phyloP scores from a whole-genome alignment of 2,113 vertebrate genomes.

The Recurvirostra avosetta region DNA sequence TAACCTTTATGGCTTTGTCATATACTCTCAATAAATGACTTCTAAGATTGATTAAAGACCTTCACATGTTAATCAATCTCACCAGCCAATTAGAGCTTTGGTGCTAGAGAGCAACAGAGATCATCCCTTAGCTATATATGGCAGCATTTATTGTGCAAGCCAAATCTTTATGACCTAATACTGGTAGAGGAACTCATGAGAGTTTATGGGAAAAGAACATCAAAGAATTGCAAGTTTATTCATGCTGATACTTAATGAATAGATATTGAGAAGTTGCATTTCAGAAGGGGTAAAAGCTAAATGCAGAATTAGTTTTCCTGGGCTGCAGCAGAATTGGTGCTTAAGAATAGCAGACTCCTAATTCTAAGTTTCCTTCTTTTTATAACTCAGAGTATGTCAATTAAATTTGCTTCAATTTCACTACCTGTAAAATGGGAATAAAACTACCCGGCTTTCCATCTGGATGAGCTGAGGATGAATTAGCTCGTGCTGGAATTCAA shows the following conservation, averaged over 20 bases:
- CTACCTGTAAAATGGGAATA: constrained; percentile 19
- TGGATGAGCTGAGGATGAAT: constrained; percentile 30
- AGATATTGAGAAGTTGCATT: constrained; percentile 19
- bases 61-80: constrained; percentile 66
- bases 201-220: constrained; percentile 35
- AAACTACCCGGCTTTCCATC: not conserved
- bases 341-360: not conserved
- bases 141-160: constrained; percentile 23
- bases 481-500: constrained; percentile 19
- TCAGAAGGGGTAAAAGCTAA: constrained; percentile 10
- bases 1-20: constrained; percentile 59
- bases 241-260: not conserved
- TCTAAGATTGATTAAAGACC: constrained; percentile 65
- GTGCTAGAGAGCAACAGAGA: constrained; percentile 34
- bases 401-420: constrained; percentile 33
- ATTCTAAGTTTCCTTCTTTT: constrained; percentile 11
- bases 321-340: not conserved
- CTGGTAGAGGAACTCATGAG: not conserved
- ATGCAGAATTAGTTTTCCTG: not conserved
- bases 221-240: constrained; percentile 16
- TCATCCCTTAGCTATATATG: constrained; percentile 14
- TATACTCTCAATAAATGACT: constrained; percentile 58
- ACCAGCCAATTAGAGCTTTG: constrained; percentile 56
- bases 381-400: not conserved
- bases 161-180: constrained; percentile 27